Evolutionary conservation across 1,140 invertebrate species (phyloP), one percentile per base, ranked within the genome.

Genomic region (Maniola jurtina): DNA sequence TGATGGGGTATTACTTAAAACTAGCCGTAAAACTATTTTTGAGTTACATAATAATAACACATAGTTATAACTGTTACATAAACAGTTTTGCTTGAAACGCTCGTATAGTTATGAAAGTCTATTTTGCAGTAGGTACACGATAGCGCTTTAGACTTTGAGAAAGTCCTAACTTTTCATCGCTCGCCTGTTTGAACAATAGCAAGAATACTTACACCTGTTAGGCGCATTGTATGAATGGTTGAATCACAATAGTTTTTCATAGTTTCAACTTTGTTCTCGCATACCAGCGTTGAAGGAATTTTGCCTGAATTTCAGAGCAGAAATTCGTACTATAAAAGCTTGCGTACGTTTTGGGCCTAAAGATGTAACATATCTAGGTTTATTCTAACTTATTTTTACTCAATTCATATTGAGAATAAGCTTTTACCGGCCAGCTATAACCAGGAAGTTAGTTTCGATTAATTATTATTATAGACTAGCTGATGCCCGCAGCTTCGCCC

Each of bases 151-250:
- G 54, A 48, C 45, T 58, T 48, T 40, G 48, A 57, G 35, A 66
- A 45, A 34, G 45, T 65, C 47, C 47, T 33, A 66, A 66, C 35
- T 66, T 66, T 66, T 52, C 64, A 55, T 55, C 48, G 64, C 40
- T 65, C 48, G 55, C 38, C 42, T 58, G 50, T 56, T 61, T 45
- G 57, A 61, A 61, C 58, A 66, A 61, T 56, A 61, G 58, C 48
- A 47, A 55, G 57, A 66, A 38, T 36, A 36, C 11, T 47, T 16
- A 38, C 50, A 50, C 35, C 40, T 60, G 64, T 60, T 52, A 47
- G 16, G 48, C 38, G 47, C 56, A 59, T 59, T 65, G 56, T 59
- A 50, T 56, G 47, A 65, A 59, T 65, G 48, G 48, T 52, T 52
- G 48, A 25, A 52, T 52, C 14, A 16, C 48, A 25, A 52, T 52